Base-by-base conservation (phyloP, 2,113 vertebrate species). In the Plotosus lineatus region DNA sequence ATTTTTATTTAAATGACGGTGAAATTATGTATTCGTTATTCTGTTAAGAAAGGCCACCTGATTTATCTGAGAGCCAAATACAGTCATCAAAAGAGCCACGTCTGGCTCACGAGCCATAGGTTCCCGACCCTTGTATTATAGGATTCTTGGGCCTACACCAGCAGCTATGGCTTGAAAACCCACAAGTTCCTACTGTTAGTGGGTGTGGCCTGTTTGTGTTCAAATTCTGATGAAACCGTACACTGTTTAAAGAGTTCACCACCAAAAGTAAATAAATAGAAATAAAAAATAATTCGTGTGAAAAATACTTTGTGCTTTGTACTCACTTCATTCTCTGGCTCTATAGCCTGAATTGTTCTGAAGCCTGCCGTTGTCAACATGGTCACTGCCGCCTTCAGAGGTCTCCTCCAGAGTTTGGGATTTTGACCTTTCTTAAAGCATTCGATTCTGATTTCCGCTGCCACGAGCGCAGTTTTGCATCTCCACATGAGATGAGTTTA, bases 401-500 rank as follows among this genome's bases (percentile, higher is more conserved):
- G 21, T 55, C 21, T 60, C 56, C 26, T 36, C 17, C 6, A 33
- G 58, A 17, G 19, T 63, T 36, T 19, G 6, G 28, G 14, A 21
- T 42, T 14, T 2, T 66, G 4, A 38, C 0, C 19, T 36, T 65
- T 38, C 56, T 60, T 31, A 31, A 51, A 26, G n/a, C 3, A 3
- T 58, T 26, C 0, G 56, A 31, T 1, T 28, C 15, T n/a, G 5
- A 12, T 15, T 53, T 14, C 7, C 7, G 6, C 7, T 1, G 8
- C 7, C 3, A 4, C 1, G 33, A 0, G 1, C 11, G 19, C 17
- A 38, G 19, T 11, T 31, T 19, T 65, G 15, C 9, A 65, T 36
- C n/a, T n/a, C n/a, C n/a, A n/a, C n/a, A n/a, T 63, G 60, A 63
- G 31, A 66, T n/a, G 33, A 10, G 63, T 66, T 66, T 38, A 66